Conservation (phyloP, 2,113 vertebrate species). For the Ictalurus furcatus region DNA sequence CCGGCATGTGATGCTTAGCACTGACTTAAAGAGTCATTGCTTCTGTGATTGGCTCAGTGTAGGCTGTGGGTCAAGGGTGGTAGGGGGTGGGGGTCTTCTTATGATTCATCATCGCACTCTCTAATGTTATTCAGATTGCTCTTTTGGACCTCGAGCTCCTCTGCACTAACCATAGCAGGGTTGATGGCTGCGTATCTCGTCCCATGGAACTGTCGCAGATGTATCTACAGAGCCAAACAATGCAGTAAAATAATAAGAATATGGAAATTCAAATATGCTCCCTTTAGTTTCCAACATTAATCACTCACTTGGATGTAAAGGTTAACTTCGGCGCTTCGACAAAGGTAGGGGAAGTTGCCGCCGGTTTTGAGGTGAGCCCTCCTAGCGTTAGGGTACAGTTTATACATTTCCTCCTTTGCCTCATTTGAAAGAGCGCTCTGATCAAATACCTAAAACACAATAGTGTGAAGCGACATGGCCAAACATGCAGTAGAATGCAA, state of each 20-base stretch:
- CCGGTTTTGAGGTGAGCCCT: conserved; percentile 98
- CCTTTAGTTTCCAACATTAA: neutral
- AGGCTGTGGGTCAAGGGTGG: neutral
- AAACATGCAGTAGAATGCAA: neutral
- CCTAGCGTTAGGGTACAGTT: conserved; percentile 91
- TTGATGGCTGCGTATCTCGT: conserved; percentile 91
- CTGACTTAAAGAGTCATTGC: neutral
- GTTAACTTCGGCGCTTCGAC: conserved; percentile 95
- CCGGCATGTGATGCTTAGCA: neutral
- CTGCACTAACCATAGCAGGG: conserved; percentile 87
- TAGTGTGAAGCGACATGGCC: neutral
- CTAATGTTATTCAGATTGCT: conserved; percentile 64
- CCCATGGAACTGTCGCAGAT: conserved; percentile 92
- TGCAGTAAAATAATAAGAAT: neutral
- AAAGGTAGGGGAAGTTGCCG: conserved; percentile 95
- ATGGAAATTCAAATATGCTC: neutral
- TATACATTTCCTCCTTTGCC: conserved; percentile 99
- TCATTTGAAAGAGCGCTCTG: conserved; percentile 94
- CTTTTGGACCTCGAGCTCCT: conserved; percentile 91
- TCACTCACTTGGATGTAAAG: conserved; percentile 89
- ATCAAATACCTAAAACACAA: conserved; percentile 86
- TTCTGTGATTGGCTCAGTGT: neutral
- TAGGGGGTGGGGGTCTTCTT: conserved; percentile 38
- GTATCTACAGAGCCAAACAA: conserved; percentile 77
- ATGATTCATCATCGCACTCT: conserved; percentile 73